Evolutionary conservation across 2,888 invertebrate genomes (phyloP).

Genomic region (Pelosia muscerda): DNA sequence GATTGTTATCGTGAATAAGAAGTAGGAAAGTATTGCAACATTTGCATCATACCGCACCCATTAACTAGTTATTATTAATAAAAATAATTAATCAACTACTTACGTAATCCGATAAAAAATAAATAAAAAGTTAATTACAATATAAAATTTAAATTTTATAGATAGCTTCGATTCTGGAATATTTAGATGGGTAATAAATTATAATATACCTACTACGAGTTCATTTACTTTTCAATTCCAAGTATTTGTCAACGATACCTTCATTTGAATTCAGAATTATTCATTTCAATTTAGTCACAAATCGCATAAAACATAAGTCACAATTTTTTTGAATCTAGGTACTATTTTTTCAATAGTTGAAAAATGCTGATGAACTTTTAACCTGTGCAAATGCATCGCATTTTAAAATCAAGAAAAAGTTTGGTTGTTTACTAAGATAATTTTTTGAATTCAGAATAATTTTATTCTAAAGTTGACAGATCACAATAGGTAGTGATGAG

Average conservation of each 20-base stretch:
- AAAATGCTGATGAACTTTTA: no score
- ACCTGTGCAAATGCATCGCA: no score
- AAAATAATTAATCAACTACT: background rate
- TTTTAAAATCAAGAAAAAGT: no score
- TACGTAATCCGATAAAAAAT: constrained; percentile 1
- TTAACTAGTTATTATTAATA: background rate
- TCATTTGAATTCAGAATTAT: constrained; percentile 1
- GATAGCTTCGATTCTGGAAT: background rate
- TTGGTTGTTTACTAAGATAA: no score
- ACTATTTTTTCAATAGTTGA: no score
- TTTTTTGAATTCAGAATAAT: no score
- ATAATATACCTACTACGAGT: background rate
- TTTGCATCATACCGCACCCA: background rate
- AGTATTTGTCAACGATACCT: background rate
- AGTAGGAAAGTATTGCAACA: background rate
- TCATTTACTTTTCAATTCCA: constrained; percentile 4
- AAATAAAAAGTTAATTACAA: constrained; percentile 1
- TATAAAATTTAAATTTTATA: background rate
- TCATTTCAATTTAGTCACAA: background rate
- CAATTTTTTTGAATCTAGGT: no score
- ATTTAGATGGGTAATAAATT: background rate
- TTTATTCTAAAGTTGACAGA: no score
- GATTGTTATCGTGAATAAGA: background rate
- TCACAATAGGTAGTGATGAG: no score
- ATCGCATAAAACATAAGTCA: no score